A percentile compares a stretch with the other conserved stretches of the same genome.
These are phyloP conservation scores for Cheumatopsyche charites DNA, from an alignment of 1,140 invertebrate species.

Conservation along the genomic window DNA sequence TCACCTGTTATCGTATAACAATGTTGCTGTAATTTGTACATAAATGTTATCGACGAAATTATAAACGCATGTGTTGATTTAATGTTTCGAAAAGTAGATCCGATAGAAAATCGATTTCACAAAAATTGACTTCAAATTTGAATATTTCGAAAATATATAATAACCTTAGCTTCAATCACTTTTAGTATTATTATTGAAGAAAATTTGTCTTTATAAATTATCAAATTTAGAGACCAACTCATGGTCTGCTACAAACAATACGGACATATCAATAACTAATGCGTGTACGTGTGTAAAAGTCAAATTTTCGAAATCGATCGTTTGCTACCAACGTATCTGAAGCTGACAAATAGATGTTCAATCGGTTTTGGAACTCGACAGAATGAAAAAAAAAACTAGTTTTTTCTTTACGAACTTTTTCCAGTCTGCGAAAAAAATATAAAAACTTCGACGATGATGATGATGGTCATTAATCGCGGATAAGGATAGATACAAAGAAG, in stretches of 20 bases:
- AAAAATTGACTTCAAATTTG: too few relatives aligned
- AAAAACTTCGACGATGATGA: slow-evolving; percentile 23
- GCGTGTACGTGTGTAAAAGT: not conserved
- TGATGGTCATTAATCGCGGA: slow-evolving; percentile 27
- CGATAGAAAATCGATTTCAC: not conserved
- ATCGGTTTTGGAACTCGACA: not conserved
- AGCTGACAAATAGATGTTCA: slow-evolving; percentile 30
- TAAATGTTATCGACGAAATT: not conserved
- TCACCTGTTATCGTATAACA: slow-evolving; percentile 30
- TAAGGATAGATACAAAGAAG: slow-evolving; percentile 27
- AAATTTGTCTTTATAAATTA: not conserved
- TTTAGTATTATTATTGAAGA: too few relatives aligned
- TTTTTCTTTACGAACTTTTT: not conserved
- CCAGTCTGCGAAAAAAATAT: slow-evolving; percentile 10
- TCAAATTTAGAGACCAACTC: not conserved
- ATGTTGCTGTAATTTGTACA: slow-evolving; percentile 19
- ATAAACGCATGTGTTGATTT: not conserved
- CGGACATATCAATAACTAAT: not conserved
- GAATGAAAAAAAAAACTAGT: slow-evolving; percentile 22
- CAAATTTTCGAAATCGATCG: slow-evolving; percentile 27
- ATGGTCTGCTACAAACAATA: not conserved
- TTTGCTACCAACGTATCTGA: slow-evolving; percentile 31
- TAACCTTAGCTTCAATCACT: too few relatives aligned
- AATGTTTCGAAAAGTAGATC: not conserved
- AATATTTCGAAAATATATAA: too few relatives aligned